These are phyloP conservation scores for Rotaria magnacalcarata DNA, from an alignment of 2,888 invertebrate species.

Conservation along the genomic window DNA sequence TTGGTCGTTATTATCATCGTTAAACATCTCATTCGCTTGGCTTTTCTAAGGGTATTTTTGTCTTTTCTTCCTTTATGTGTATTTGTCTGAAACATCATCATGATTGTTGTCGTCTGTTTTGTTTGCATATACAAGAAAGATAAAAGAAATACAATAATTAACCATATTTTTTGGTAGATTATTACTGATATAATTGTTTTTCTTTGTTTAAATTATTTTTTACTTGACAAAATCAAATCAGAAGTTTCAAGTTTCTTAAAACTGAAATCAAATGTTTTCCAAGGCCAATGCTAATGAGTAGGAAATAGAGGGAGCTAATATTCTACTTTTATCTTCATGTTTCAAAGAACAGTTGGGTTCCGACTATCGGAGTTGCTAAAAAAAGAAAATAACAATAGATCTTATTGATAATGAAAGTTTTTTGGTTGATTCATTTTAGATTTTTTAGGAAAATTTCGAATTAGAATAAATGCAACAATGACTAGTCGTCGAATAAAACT, in stretches of 20 bases:
- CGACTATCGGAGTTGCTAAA: no score
- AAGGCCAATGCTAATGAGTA: no score
- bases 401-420: no score
- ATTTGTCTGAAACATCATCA: neutral
- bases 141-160: neutral
- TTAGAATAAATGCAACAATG: no score
- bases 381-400: no score
- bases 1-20: conserved; percentile 18
- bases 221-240: no score
- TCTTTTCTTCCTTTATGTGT: neutral
- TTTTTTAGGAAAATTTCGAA: neutral
- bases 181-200: neutral
- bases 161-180: conserved; percentile 29
- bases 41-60: conserved; percentile 4
- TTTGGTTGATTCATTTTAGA: neutral
- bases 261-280: no score
- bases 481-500: neutral
- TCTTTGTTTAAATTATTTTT: neutral
- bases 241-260: no score
- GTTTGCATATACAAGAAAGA: conserved; percentile 15
- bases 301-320: no score
- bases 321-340: no score
- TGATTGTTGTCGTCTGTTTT: conserved; percentile 10
- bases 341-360: no score
- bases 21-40: conserved; percentile 11